phyloP scores from a whole-genome alignment of 2,888 invertebrate genomes.

The Sympetrum striolatum region DNA sequence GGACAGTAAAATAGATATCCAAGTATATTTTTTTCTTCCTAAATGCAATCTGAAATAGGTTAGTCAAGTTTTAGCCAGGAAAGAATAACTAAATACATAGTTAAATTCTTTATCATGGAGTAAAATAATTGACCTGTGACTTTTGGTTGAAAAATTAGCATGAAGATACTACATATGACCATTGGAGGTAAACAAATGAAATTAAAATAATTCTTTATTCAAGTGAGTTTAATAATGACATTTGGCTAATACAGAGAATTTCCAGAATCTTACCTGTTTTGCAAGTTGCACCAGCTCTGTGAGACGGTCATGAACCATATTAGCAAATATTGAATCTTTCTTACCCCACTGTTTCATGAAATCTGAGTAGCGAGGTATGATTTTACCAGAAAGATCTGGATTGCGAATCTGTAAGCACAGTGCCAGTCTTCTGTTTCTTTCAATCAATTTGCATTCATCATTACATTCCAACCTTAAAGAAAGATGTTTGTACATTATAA shows the following conservation, averaged over 20 bases:
- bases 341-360: constrained; percentile 83
- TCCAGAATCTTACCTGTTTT: constrained; percentile 69
- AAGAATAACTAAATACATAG: no score
- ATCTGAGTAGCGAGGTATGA: constrained; percentile 86
- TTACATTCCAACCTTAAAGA: constrained; percentile 82
- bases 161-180: no score
- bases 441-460: constrained; percentile 86
- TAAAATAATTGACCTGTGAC: no score
- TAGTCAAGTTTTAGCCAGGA: no score
- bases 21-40: background rate
- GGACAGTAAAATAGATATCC: background rate
- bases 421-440: constrained; percentile 87
- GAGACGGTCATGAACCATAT: constrained; percentile 81
- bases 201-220: background rate
- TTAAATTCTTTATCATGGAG: no score
- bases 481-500: background rate
- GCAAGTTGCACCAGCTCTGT: constrained; percentile 85
- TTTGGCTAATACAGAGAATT: background rate
- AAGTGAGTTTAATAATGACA: background rate
- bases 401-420: constrained; percentile 92
- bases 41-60: no score
- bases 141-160: no score
- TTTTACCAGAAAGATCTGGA: constrained; percentile 81
- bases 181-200: background rate
- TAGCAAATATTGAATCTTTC: constrained; percentile 80